A percentile compares a stretch with the other conserved stretches of the same genome.
phyloP scores from a whole-genome alignment of 1,140 invertebrate genomes.

The Cheumatopsyche charites region DNA sequence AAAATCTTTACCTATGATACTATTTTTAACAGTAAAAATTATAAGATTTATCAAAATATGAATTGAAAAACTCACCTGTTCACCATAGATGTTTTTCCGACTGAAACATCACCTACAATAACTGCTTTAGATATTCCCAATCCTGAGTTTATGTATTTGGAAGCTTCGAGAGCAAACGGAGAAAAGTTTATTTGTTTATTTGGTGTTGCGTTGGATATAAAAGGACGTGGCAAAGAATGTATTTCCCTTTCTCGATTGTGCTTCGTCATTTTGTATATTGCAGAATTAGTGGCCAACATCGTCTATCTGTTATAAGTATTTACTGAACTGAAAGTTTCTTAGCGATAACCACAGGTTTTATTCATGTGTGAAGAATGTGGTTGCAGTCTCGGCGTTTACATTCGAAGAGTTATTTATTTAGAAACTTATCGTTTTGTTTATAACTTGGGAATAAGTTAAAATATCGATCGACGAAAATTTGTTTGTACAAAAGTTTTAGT shows the following conservation, averaged over 20 bases:
- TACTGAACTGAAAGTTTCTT: background rate
- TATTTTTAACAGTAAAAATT: conserved; percentile 12
- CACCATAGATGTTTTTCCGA: conserved; percentile 81
- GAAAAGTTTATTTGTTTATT: conserved; percentile 44
- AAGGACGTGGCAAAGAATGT: conserved; percentile 43
- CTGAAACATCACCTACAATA: conserved; percentile 78
- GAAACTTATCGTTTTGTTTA: too few relatives aligned
- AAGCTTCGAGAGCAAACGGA: conserved; percentile 31
- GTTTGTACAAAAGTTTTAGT: too few relatives aligned
- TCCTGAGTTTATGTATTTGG: conserved; percentile 33
- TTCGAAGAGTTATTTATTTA: too few relatives aligned
- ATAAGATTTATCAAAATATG: background rate
- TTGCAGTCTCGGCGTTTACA: too few relatives aligned
- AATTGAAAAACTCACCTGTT: conserved; percentile 63
- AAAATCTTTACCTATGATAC: too few relatives aligned
- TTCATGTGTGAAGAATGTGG: conserved; percentile 33
- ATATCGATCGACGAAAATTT: too few relatives aligned
- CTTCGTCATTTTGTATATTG: conserved; percentile 43
- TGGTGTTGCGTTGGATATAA: conserved; percentile 41
- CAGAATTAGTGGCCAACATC: conserved; percentile 41
- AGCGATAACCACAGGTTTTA: conserved; percentile 10
- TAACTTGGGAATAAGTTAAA: too few relatives aligned
- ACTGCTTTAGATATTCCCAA: conserved; percentile 69
- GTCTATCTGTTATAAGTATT: too few relatives aligned
- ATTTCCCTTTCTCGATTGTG: conserved; percentile 41